Evolutionary conservation across 2,797 vertebrate species (phyloP).

Genomic region (Antrozous pallidus): DNA sequence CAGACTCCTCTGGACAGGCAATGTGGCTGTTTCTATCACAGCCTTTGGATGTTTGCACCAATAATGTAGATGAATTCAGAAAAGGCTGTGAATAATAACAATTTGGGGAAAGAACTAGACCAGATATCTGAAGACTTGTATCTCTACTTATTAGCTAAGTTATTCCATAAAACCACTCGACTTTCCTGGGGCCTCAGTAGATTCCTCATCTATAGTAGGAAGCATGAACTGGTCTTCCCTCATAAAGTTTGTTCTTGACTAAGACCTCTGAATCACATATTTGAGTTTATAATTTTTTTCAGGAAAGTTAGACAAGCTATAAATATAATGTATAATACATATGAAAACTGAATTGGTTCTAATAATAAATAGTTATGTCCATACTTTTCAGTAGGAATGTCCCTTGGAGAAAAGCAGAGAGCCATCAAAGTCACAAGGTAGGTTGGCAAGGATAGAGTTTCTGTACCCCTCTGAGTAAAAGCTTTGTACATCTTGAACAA

Average conservation of each 20-base stretch:
- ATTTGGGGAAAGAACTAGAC: background rate
- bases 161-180: background rate
- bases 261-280: background rate
- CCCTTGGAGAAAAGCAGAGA: background rate
- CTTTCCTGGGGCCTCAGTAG: background rate
- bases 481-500: background rate
- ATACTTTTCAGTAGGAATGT: background rate
- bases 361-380: background rate
- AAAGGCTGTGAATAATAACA: background rate
- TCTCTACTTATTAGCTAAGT: background rate
- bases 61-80: background rate
- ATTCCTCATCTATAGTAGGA: background rate
- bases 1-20: background rate
- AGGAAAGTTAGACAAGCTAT: background rate
- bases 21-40: background rate
- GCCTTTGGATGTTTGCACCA: background rate
- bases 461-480: background rate
- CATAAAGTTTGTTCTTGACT: background rate
- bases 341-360: background rate
- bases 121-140: constrained; percentile 22
- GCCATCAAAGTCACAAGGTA: background rate
- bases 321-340: background rate
- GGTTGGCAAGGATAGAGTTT: background rate
- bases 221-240: background rate
- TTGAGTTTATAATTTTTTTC: background rate